Conservation (phyloP, 1,140 invertebrate species). For the Adoxophyes honmai region DNA sequence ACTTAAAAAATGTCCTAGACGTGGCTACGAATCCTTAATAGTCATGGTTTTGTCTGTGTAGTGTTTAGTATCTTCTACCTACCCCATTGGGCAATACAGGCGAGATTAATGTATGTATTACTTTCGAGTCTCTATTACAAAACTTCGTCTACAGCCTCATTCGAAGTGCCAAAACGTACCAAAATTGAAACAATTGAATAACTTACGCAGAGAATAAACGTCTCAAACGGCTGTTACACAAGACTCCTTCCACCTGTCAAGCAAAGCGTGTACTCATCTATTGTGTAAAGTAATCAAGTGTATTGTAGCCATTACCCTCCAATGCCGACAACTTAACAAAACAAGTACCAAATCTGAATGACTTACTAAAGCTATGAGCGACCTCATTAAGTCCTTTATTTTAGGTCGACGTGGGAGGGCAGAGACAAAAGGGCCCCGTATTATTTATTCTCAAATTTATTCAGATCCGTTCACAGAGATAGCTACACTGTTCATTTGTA, state of each 20-base stretch:
- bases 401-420: conserved; percentile 23
- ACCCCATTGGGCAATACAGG: too few relatives aligned
- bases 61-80: too few relatives aligned
- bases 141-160: too few relatives aligned
- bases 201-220: too few relatives aligned
- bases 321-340: conserved; percentile 12
- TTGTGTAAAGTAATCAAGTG: conserved; percentile 9
- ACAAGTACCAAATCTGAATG: conserved; percentile 9
- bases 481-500: conserved; percentile 19
- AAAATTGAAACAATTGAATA: too few relatives aligned
- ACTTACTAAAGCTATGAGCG: conserved; percentile 1
- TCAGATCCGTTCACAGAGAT: conserved; percentile 15
- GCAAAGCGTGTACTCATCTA: neutral
- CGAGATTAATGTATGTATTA: too few relatives aligned
- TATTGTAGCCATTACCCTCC: conserved; percentile 3
- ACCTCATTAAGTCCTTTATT: conserved; percentile 26
- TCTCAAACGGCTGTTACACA: too few relatives aligned
- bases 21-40: too few relatives aligned
- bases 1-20: too few relatives aligned
- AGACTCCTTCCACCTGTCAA: neutral
- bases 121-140: too few relatives aligned
- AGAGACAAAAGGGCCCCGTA: conserved; percentile 21
- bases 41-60: too few relatives aligned
- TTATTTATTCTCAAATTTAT: conserved; percentile 25
- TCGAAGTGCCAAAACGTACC: too few relatives aligned